phyloP scores from a whole-genome alignment of 2,113 vertebrate species.

The Anser brachyrhynchus region DNA sequence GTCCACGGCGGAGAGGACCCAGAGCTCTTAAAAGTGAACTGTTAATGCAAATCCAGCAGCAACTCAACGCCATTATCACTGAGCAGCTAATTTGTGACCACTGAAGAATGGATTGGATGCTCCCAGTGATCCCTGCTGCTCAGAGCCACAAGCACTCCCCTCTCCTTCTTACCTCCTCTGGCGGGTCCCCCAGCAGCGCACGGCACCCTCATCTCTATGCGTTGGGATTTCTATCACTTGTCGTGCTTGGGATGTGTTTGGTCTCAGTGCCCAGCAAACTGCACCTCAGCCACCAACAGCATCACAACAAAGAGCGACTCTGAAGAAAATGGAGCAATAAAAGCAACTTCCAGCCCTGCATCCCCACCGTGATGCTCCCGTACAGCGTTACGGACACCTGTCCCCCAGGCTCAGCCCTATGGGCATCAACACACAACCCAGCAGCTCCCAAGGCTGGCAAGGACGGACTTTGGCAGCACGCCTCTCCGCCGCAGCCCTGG shows the following conservation, averaged over 20 bases:
- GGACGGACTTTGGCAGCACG: neutral
- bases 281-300: neutral
- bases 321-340: neutral
- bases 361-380: accelerated
- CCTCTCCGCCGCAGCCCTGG: neutral
- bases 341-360: neutral
- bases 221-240: neutral
- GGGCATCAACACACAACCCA: neutral
- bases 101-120: neutral
- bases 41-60: neutral
- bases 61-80: neutral
- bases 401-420: neutral
- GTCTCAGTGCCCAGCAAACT: neutral
- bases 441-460: neutral
- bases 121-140: neutral
- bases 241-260: neutral
- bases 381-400: neutral
- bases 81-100: neutral
- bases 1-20: neutral
- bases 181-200: neutral
- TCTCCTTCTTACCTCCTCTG: neutral
- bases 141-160: neutral
- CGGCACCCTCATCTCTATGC: neutral
- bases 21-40: neutral
- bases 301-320: neutral